Conservation (phyloP, 2,888 invertebrate genomes). For the Pseudococcus viburni region DNA sequence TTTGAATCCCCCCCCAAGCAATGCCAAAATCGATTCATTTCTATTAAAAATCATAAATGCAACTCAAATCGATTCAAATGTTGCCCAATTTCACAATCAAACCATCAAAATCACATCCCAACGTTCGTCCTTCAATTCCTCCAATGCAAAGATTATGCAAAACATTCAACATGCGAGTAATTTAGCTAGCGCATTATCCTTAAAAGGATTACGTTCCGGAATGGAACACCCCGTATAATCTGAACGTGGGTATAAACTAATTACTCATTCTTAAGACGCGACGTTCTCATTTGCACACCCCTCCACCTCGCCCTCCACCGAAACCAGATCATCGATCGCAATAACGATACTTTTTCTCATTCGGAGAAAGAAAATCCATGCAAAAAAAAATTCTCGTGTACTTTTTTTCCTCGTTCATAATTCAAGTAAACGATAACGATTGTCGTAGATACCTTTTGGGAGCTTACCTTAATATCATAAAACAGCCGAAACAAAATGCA, state of each 20-base stretch:
- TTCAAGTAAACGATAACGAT: conserved; percentile 31
- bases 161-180: background rate
- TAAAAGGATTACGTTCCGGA: background rate
- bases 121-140: background rate
- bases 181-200: background rate
- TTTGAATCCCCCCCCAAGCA: too few relatives aligned
- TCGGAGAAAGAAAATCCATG: background rate
- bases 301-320: background rate
- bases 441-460: background rate
- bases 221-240: background rate
- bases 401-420: background rate
- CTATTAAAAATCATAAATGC: too few relatives aligned
- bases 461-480: conserved; percentile 74
- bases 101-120: background rate
- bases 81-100: too few relatives aligned
- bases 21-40: too few relatives aligned
- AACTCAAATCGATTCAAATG: too few relatives aligned
- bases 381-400: background rate
- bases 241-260: background rate
- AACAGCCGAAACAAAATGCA: conserved; percentile 78
- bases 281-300: background rate
- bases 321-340: background rate
- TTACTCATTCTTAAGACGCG: conserved; percentile 8
- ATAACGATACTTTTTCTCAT: background rate
- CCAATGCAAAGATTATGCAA: background rate